These are phyloP conservation scores for Hyphantria cunea DNA, from an alignment of 1,140 invertebrate genomes.

Conservation along the genomic window DNA sequence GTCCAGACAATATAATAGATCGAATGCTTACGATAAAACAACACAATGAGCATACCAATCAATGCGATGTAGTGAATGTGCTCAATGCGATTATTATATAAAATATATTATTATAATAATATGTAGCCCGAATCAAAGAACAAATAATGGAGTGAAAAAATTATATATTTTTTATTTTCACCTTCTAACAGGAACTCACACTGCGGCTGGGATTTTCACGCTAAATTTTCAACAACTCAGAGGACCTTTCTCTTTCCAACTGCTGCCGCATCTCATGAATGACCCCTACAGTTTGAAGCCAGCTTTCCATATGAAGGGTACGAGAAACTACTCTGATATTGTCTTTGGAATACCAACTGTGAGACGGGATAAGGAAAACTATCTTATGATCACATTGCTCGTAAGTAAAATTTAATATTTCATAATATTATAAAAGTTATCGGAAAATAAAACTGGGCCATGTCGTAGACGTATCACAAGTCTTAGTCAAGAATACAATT, in stretches of 20 bases:
- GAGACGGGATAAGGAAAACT: constrained; percentile 93
- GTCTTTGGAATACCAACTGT: constrained; percentile 94
- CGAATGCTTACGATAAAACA: too few relatives aligned
- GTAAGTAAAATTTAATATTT: constrained; percentile 13
- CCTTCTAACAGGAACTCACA: constrained; percentile 32
- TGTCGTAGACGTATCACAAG: too few relatives aligned
- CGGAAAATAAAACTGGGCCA: too few relatives aligned
- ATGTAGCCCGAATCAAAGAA: too few relatives aligned
- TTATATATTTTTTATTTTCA: not conserved
- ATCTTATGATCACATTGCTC: constrained; percentile 80
- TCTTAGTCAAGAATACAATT: too few relatives aligned
- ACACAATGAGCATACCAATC: too few relatives aligned
- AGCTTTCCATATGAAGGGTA: constrained; percentile 89
- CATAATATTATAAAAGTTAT: too few relatives aligned
- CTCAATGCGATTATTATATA: too few relatives aligned
- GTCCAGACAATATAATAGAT: too few relatives aligned
- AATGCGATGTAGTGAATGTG: too few relatives aligned
- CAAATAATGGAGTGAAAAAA: too few relatives aligned
- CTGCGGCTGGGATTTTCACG: constrained; percentile 42
- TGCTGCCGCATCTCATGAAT: constrained; percentile 93
- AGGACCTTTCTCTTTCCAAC: constrained; percentile 84
- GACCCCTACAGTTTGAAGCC: constrained; percentile 90
- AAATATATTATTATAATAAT: too few relatives aligned
- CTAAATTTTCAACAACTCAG: constrained; percentile 41
- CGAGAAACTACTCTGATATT: constrained; percentile 88